Conservation (phyloP, 2,888 invertebrate genomes). For the Ophion ellenae region DNA sequence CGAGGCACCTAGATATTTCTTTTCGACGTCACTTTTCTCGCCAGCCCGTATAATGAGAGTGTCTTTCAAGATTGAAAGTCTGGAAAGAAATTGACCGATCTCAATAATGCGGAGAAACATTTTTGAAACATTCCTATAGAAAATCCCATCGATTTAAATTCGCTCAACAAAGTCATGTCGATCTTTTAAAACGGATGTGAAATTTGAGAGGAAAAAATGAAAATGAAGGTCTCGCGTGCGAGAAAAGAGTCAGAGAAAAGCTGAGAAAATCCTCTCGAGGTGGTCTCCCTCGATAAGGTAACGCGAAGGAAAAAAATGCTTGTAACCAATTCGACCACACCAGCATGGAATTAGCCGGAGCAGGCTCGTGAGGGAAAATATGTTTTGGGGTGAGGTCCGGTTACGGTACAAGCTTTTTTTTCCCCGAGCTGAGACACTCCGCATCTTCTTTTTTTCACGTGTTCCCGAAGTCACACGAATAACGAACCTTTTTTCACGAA, state of each 20-base stretch:
- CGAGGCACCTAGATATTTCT: too few relatives aligned
- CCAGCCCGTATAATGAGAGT: too few relatives aligned
- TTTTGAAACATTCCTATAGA: too few relatives aligned
- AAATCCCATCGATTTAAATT: neutral
- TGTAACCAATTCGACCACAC: constrained; percentile 50
- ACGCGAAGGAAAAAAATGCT: constrained; percentile 13
- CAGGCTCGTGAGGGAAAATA: constrained; percentile 42
- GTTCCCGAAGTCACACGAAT: neutral
- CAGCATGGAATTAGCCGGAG: constrained; percentile 27
- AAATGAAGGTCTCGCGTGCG: neutral
- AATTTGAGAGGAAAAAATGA: neutral
- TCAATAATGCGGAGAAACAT: too few relatives aligned
- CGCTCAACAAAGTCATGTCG: too few relatives aligned
- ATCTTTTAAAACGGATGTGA: neutral
- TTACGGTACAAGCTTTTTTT: constrained; percentile 31
- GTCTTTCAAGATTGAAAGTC: too few relatives aligned
- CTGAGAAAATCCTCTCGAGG: constrained; percentile 10
- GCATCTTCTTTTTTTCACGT: neutral
- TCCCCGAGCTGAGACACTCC: neutral
- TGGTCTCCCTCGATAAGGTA: constrained; percentile 1
- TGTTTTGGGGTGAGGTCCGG: constrained; percentile 45
- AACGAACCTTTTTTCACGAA: neutral
- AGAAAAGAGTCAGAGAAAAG: constrained; percentile 23
- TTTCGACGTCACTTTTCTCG: too few relatives aligned
- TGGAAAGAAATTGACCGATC: too few relatives aligned